Percentiles rank a stretch among this genome's conserved stretches.
Evolutionary conservation across 2,888 invertebrate species (phyloP).

Genomic region (Machimus atricapillus): DNA sequence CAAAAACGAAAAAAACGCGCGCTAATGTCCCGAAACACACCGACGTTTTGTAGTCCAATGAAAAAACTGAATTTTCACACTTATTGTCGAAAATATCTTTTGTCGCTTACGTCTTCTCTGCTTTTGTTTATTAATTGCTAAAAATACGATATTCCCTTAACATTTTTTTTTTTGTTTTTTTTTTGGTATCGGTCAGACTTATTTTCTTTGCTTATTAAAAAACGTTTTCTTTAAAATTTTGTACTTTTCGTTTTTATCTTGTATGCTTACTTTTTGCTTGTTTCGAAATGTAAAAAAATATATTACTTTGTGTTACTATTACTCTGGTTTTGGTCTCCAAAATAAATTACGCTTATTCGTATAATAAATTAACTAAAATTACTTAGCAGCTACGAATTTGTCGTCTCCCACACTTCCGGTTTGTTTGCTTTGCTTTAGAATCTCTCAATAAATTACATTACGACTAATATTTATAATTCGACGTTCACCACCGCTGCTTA

Average conservation of each 20-base stretch:
- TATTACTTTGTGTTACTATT: conserved; percentile 21
- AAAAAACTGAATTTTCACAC: conserved; percentile 6
- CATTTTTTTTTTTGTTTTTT: neutral
- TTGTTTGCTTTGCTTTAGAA: conserved; percentile 48
- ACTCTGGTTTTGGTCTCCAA: conserved; percentile 35
- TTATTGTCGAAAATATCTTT: conserved; percentile 30
- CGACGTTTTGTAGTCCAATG: neutral
- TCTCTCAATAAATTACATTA: conserved; percentile 44
- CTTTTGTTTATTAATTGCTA: conserved; percentile 11
- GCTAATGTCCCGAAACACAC: neutral
- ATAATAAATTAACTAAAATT: conserved; percentile 31
- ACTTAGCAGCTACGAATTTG: conserved; percentile 5
- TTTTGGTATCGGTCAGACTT: conserved; percentile 47
- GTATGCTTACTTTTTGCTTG: conserved; percentile 30
- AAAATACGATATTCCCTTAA: neutral
- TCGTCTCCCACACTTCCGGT: conserved; percentile 31
- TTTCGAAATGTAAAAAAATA: conserved; percentile 42
- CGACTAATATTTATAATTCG: neutral
- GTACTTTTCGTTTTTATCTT: conserved; percentile 50
- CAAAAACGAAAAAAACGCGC: neutral
- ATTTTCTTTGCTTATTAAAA: conserved; percentile 36
- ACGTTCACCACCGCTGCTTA: neutral
- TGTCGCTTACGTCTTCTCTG: neutral
- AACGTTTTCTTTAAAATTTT: conserved; percentile 46
- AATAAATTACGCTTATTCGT: conserved; percentile 33